phyloP scores from a whole-genome alignment of 2,888 invertebrate genomes.

The Erebia aethiops region DNA sequence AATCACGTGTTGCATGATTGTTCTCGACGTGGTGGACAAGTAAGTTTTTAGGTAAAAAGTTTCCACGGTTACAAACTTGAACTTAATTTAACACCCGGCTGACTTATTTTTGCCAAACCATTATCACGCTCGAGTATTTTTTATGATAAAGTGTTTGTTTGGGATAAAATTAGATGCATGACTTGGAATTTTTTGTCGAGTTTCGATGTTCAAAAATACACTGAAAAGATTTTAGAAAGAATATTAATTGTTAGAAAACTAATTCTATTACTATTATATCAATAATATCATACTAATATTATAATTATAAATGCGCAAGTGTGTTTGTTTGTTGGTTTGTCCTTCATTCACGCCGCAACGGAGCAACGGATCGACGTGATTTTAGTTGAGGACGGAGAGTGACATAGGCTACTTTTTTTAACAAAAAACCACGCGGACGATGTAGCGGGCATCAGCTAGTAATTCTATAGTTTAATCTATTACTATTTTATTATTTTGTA shows the following conservation, averaged over 20 bases:
- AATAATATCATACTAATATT: no score
- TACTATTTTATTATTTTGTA: no score
- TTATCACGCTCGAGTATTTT: conserved; percentile 19
- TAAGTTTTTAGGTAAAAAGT: conserved; percentile 12
- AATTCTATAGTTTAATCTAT: no score
- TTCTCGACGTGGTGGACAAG: conserved; percentile 15
- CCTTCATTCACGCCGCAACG: no score
- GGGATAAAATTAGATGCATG: conserved; percentile 23
- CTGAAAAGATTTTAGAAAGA: not conserved
- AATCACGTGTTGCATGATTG: conserved; percentile 29
- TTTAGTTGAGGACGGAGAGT: no score
- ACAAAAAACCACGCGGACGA: no score
- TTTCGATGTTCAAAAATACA: not conserved
- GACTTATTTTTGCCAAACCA: conserved; percentile 21
- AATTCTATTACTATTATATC: no score
- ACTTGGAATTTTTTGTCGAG: conserved; percentile 16
- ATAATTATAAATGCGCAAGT: no score
- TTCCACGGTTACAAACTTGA: conserved; percentile 24
- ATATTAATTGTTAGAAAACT: not conserved
- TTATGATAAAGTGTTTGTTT: not conserved
- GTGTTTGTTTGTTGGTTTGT: no score
- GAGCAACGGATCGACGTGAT: no score
- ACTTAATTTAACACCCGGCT: conserved; percentile 32
- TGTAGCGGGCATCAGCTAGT: no score
- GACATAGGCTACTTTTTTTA: no score